phyloP scores from a whole-genome alignment of 2,113 vertebrate genomes.

The Tapirus terrestris region DNA sequence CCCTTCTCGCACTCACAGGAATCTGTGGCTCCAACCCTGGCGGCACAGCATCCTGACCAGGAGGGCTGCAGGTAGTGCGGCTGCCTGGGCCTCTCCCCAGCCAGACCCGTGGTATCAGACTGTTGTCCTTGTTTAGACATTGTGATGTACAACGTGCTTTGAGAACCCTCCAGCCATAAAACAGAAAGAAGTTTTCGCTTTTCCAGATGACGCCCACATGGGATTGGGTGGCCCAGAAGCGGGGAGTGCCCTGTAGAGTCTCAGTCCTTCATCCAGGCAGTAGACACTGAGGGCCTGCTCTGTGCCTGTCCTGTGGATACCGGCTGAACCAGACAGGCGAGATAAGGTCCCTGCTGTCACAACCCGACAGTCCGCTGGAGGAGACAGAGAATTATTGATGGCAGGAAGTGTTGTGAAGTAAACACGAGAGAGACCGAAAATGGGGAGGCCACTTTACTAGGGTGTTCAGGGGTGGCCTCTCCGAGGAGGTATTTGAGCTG shows the following conservation, averaged over 20 bases:
- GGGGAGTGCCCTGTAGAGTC: background rate
- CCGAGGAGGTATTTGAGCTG: background rate
- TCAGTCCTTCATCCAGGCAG: background rate
- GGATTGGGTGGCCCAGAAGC: background rate
- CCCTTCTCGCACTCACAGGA: slow-evolving; percentile 48
- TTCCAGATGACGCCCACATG: slow-evolving; percentile 47
- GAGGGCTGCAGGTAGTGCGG: slow-evolving; percentile 51
- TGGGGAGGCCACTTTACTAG: background rate
- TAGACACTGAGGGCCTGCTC: background rate
- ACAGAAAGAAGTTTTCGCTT: slow-evolving; percentile 3
- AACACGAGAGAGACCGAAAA: background rate
- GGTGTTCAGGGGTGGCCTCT: background rate
- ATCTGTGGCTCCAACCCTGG: slow-evolving; percentile 59
- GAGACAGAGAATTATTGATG: background rate
- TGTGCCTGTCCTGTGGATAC: background rate
- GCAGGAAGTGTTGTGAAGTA: background rate
- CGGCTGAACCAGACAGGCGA: background rate
- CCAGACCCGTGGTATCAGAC: slow-evolving; percentile 43
- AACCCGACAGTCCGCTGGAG: background rate
- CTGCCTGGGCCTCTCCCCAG: slow-evolving; percentile 48
- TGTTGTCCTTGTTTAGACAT: slow-evolving; percentile 39
- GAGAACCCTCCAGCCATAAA: slow-evolving; percentile 51
- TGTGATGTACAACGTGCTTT: slow-evolving; percentile 10
- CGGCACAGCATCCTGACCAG: slow-evolving; percentile 49
- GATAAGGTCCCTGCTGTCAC: background rate